Conservation (phyloP, 2,797 vertebrate species). For the Channallabes apus region DNA sequence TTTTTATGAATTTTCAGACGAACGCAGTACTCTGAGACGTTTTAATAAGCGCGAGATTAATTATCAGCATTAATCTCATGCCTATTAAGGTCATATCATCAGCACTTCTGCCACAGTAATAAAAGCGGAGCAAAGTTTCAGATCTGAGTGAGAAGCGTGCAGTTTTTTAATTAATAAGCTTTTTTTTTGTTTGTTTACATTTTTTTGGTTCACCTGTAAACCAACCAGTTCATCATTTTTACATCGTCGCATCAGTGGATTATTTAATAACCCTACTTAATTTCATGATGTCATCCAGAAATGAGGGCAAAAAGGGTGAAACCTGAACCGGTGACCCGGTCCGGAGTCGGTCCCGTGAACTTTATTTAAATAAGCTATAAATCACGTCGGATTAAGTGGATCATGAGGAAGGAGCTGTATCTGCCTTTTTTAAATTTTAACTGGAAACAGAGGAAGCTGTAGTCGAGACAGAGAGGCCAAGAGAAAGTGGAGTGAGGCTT, state of each 20-base stretch:
- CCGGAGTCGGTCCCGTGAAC: conserved; percentile 24
- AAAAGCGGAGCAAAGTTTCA: conserved; percentile 19
- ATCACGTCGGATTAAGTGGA: conserved; percentile 40
- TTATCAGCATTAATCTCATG: conserved; percentile 20
- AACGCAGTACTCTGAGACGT: background rate
- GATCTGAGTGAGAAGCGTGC: background rate
- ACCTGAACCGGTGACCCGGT: conserved; percentile 15
- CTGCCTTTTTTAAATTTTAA: conserved; percentile 18
- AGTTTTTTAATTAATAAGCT: conserved; percentile 36
- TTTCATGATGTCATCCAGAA: conserved; percentile 34
- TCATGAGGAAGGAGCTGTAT: background rate
- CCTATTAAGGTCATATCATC: conserved; percentile 5
- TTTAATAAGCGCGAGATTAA: conserved; percentile 35
- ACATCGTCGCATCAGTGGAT: conserved; percentile 38
- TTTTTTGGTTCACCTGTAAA: conserved; percentile 35
- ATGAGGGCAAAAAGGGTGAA: conserved; percentile 3
- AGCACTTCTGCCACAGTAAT: conserved; percentile 9
- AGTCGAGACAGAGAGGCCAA: background rate
- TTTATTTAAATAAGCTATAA: conserved; percentile 43
- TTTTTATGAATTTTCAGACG: conserved; percentile 3
- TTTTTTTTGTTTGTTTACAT: conserved; percentile 22
- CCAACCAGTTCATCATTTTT: conserved; percentile 44
- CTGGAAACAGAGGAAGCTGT: conserved; percentile 18
- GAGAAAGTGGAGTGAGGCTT: conserved; percentile 5
- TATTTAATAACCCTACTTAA: conserved; percentile 45